Evolutionary conservation across 2,888 invertebrate species (phyloP).

Genomic region (Drosophila heteroneura): DNA sequence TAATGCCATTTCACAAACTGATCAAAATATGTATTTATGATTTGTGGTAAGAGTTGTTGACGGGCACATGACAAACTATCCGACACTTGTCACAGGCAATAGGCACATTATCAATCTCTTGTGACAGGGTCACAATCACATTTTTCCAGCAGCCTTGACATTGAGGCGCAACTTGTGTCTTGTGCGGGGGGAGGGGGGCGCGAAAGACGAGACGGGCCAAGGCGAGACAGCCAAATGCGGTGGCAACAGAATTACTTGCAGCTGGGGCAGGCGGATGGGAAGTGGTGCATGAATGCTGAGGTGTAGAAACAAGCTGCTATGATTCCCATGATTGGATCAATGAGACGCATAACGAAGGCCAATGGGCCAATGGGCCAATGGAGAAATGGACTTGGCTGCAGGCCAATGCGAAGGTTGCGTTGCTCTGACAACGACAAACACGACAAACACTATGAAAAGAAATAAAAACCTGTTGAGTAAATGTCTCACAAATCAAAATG

Average conservation of each 20-base stretch:
- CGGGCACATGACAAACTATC: constrained; percentile 43
- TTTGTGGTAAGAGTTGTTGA: constrained; percentile 17
- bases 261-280: constrained; percentile 2
- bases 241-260: constrained; percentile 23
- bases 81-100: constrained; percentile 22
- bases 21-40: constrained; percentile 3
- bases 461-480: constrained; percentile 52
- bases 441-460: background rate
- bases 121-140: constrained; percentile 45
- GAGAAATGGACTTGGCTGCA: constrained; percentile 49
- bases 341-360: constrained; percentile 55
- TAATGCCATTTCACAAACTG: constrained; percentile 8
- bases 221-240: constrained; percentile 9
- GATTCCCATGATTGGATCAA: constrained; percentile 74
- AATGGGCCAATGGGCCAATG: constrained; percentile 20
- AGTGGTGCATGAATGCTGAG: constrained; percentile 1
- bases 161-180: constrained; percentile 53
- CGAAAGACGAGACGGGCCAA: background rate
- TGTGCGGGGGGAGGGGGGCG: background rate
- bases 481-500: constrained; percentile 38
- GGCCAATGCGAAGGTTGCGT: constrained; percentile 51
- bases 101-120: constrained; percentile 55
- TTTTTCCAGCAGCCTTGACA: constrained; percentile 54
- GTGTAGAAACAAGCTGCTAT: constrained; percentile 52
- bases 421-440: constrained; percentile 15